phyloP scores from a whole-genome alignment of 2,888 invertebrate genomes.

The Erpobdella octoculata region DNA sequence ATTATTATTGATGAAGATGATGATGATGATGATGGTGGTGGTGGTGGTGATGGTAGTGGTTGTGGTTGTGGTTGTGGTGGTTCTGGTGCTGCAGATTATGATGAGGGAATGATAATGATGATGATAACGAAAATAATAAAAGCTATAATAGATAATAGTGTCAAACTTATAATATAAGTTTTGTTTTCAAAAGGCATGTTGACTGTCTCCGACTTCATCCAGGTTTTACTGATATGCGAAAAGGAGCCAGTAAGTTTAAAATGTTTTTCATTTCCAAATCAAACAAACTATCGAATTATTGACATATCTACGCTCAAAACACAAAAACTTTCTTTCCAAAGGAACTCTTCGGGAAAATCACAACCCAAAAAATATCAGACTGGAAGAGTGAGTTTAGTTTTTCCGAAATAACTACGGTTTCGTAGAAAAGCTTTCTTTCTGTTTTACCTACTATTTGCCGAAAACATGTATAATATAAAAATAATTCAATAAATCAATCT shows the following conservation, averaged over 20 bases:
- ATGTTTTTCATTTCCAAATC: background rate
- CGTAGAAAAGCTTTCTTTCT: no score
- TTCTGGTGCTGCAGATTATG: background rate
- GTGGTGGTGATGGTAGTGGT: constrained; percentile 6
- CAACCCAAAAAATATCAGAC: constrained; percentile 8
- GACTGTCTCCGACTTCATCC: constrained; percentile 28
- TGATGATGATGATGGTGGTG: constrained; percentile 25
- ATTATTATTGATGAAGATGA: background rate
- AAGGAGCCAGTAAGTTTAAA: constrained; percentile 2
- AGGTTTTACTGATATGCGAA: background rate
- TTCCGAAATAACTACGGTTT: no score
- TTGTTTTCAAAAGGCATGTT: constrained; percentile 18
- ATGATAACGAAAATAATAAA: background rate
- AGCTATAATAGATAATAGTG: no score
- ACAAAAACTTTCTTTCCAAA: no score
- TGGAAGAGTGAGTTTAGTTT: constrained; percentile 4
- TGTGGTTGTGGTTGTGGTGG: background rate
- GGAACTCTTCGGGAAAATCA: constrained; percentile 14
- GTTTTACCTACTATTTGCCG: no score
- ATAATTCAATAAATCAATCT: no score
- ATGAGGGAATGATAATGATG: constrained; percentile 4
- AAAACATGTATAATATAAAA: no score
- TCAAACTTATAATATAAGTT: no score
- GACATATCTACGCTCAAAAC: background rate
- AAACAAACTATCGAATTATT: background rate